These are phyloP conservation scores for Tinea semifulvella DNA, from an alignment of 2,888 invertebrate genomes.

Conservation along the genomic window DNA sequence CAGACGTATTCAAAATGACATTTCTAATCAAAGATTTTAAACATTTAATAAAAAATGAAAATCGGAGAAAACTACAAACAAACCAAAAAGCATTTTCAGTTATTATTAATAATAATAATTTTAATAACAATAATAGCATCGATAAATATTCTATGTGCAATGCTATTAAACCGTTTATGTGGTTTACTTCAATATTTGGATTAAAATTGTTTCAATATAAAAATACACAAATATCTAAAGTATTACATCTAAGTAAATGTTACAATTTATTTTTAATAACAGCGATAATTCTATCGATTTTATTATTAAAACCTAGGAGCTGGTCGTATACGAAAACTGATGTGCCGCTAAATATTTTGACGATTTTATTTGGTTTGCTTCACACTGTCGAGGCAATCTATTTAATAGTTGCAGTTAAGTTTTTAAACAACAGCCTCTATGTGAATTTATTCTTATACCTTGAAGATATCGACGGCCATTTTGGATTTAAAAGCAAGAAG, in stretches of 20 bases:
- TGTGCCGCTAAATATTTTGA: conserved; percentile 33
- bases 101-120: conserved; percentile 7
- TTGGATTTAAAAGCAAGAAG: conserved; percentile 21
- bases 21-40: conserved; percentile 6
- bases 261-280: conserved; percentile 28
- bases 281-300: conserved; percentile 19
- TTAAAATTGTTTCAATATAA: conserved; percentile 28
- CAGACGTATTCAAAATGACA: not conserved
- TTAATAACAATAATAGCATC: conserved; percentile 2
- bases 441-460: conserved; percentile 30
- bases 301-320: conserved; percentile 26
- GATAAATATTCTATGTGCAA: conserved; percentile 24
- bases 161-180: conserved; percentile 32
- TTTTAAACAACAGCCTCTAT: conserved; percentile 27
- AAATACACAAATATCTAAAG: conserved; percentile 22
- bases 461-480: conserved; percentile 31
- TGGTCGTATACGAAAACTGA: conserved; percentile 32
- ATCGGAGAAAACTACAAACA: not conserved
- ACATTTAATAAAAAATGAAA: conserved; percentile 1
- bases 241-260: conserved; percentile 25
- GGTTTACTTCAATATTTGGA: conserved; percentile 31
- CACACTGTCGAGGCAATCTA: conserved; percentile 29
- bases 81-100: conserved; percentile 3
- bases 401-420: conserved; percentile 26
- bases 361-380: conserved; percentile 28